These are phyloP conservation scores for Neofelis nebulosa DNA, from an alignment of 2,113 vertebrate species.

Conservation along the genomic window DNA sequence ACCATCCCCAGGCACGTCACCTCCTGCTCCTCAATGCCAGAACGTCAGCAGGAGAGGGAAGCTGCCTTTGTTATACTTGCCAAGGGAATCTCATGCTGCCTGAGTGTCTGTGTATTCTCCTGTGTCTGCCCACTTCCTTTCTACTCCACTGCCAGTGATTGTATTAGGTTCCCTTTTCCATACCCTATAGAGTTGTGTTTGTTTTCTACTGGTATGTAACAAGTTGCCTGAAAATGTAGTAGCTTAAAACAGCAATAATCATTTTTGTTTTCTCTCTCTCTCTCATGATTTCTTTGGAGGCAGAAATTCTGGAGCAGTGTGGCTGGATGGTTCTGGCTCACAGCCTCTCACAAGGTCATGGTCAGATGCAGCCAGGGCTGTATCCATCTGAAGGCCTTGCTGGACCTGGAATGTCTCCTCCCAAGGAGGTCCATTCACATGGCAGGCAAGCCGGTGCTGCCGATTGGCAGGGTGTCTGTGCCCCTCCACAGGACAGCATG, in stretches of 20 bases:
- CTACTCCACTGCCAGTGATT: background rate
- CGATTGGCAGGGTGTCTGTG: background rate
- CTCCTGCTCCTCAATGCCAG: background rate
- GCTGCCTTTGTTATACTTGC: background rate
- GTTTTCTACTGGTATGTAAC: background rate
- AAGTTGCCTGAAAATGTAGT: background rate
- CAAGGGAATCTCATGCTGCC: background rate
- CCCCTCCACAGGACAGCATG: background rate
- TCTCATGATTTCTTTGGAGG: background rate
- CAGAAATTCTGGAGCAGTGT: background rate
- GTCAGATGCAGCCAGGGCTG: background rate
- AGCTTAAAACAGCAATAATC: background rate
- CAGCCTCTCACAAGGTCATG: background rate
- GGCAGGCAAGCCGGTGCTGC: fast-evolving
- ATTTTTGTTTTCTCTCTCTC: background rate
- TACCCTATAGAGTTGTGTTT: background rate
- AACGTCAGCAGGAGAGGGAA: background rate
- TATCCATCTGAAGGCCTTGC: background rate
- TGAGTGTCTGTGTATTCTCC: background rate
- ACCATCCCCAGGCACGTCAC: background rate
- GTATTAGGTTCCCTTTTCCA: background rate
- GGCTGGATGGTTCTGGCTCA: background rate
- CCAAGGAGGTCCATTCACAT: background rate
- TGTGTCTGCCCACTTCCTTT: background rate
- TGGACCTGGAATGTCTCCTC: background rate